Evolutionary conservation across 1,140 invertebrate species (phyloP).

Genomic region (Pseudomyrmex concolor): DNA sequence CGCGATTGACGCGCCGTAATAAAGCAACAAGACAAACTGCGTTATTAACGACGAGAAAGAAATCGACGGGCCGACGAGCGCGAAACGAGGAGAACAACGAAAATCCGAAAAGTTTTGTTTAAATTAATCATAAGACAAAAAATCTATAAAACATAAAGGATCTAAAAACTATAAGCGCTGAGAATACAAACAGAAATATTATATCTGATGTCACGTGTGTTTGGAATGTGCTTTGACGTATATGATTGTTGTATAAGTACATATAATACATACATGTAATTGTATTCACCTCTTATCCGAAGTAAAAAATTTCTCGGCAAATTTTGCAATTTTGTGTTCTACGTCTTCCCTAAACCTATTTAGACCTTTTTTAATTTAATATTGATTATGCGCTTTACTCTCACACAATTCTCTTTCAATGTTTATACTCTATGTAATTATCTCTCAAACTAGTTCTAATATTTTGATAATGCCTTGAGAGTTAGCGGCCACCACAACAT

Average conservation of each 20-base stretch:
- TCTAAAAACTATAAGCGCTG: conserved; percentile 11
- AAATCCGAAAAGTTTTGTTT: too few relatives aligned
- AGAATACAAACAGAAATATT: conserved; percentile 8
- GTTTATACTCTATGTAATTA: conserved; percentile 22
- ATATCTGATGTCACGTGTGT: too few relatives aligned
- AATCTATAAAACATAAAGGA: conserved; percentile 41
- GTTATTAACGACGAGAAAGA: too few relatives aligned
- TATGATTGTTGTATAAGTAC: too few relatives aligned
- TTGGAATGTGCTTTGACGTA: too few relatives aligned
- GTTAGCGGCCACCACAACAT: conserved; percentile 97
- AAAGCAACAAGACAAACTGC: too few relatives aligned
- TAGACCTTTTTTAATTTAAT: conserved; percentile 47
- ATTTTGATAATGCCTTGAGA: conserved; percentile 97
- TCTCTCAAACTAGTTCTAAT: conserved; percentile 90
- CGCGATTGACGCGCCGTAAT: too few relatives aligned
- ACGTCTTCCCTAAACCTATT: neutral
- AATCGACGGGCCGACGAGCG: too few relatives aligned
- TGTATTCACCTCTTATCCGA: too few relatives aligned
- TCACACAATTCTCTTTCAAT: neutral
- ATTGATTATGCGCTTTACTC: conserved; percentile 6
- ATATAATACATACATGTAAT: too few relatives aligned
- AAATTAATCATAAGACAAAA: conserved; percentile 44
- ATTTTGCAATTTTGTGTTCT: neutral
- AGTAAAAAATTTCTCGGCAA: neutral
- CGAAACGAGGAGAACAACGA: too few relatives aligned